These are phyloP conservation scores for Eulacestoma nigropectus DNA, from an alignment of 2,113 vertebrate species.

Conservation along the genomic window DNA sequence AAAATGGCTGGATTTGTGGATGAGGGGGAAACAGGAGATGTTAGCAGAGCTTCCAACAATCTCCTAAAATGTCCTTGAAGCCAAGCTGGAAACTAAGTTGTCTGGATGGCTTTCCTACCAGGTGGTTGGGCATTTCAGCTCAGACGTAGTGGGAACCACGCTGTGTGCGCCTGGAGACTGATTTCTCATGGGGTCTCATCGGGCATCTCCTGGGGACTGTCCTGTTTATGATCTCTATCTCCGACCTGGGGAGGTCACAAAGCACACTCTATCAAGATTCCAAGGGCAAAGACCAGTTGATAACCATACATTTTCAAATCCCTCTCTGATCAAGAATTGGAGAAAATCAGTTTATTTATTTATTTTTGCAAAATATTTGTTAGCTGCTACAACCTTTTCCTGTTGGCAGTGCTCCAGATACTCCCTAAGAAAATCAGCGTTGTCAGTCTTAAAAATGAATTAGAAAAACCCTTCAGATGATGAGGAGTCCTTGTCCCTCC, in stretches of 20 bases:
- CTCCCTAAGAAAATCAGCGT: not conserved
- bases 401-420: not conserved
- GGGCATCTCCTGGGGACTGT: not conserved
- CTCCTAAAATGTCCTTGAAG: not conserved
- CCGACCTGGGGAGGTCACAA: not conserved
- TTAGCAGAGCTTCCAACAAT: not conserved
- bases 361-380: not conserved
- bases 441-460: not conserved
- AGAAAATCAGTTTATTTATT: not conserved
- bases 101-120: not conserved
- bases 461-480: not conserved
- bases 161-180: accelerated
- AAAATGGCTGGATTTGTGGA: not conserved
- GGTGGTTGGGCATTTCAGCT: not conserved
- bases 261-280: not conserved
- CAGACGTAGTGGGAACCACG: too few relatives aligned
- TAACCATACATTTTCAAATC: not conserved
- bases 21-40: not conserved
- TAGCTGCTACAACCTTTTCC: not conserved
- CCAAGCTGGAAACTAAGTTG: not conserved
- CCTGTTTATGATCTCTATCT: not conserved
- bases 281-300: not conserved
- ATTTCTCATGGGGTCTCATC: not conserved
- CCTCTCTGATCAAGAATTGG: not conserved
- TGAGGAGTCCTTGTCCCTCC: not conserved